Conservation (phyloP, 2,888 invertebrate genomes). For the Euproctis similis region DNA sequence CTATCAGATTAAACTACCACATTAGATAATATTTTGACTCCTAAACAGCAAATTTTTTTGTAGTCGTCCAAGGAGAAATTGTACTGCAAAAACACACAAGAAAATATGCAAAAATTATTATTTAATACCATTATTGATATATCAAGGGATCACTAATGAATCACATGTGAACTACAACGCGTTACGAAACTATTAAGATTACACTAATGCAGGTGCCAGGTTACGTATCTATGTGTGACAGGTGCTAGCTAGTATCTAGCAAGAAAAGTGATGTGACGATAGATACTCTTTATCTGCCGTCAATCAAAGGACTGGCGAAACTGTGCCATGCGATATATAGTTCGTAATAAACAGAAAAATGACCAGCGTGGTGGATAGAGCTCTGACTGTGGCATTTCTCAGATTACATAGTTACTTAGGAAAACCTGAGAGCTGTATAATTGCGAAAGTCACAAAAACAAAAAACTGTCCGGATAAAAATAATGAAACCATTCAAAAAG, state of each 20-base stretch:
- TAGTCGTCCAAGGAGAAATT: not conserved
- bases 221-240: constrained; percentile 10
- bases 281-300: constrained; percentile 7
- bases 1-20: too few relatives aligned
- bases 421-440: too few relatives aligned
- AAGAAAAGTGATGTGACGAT: not conserved
- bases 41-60: too few relatives aligned
- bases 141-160: not conserved
- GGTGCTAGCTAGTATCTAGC: constrained; percentile 9
- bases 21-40: too few relatives aligned
- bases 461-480: too few relatives aligned
- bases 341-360: too few relatives aligned
- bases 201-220: constrained; percentile 1
- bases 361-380: too few relatives aligned
- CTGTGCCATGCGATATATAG: constrained; percentile 10
- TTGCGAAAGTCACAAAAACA: too few relatives aligned
- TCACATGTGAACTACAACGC: constrained; percentile 6
- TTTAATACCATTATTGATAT: too few relatives aligned
- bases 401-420: too few relatives aligned
- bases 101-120: constrained; percentile 1
- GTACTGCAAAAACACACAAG: constrained; percentile 1
- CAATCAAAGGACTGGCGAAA: constrained; percentile 8
- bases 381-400: too few relatives aligned
- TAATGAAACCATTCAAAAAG: too few relatives aligned
- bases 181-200: constrained; percentile 10